A percentile compares a stretch with the other conserved stretches of the same genome.
Conservation (phyloP, 1,140 invertebrate genomes). For the Diplogasteroides magnus region DNA sequence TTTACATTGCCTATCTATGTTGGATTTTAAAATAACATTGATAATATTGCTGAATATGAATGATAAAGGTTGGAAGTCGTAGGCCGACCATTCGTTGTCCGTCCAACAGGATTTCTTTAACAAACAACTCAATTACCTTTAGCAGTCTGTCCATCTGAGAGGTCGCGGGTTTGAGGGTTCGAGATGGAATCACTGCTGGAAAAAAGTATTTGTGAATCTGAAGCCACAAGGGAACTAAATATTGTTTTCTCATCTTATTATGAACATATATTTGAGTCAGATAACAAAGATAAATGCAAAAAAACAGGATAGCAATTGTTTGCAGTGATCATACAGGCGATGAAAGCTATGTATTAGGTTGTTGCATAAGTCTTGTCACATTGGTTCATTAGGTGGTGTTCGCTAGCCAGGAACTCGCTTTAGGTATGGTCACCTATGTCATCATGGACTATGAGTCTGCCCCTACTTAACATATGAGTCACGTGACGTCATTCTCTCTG, state of each 20-base stretch:
- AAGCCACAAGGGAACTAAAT: neutral
- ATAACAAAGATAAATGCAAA: neutral
- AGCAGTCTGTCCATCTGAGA: constrained; percentile 8
- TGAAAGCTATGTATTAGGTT: no score
- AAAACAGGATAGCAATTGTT: no score
- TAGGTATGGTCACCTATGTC: no score
- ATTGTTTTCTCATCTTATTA: neutral
- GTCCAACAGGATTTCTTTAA: neutral
- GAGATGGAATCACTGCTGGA: constrained; percentile 1
- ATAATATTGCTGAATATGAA: neutral
- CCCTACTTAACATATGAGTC: no score
- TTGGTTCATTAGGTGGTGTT: no score
- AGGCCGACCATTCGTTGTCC: constrained; percentile 1
- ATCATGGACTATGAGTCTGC: no score
- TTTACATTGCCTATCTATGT: neutral
- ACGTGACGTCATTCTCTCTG: no score
- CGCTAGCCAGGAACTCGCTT: no score
- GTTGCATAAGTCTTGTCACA: no score
- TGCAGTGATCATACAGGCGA: no score
- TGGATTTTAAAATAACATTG: neutral
- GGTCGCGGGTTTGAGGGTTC: constrained; percentile 7
- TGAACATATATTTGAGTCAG: neutral
- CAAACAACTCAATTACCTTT: neutral
- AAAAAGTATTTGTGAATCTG: neutral
- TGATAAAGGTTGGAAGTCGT: neutral